These are phyloP conservation scores for Melieria picta DNA, from an alignment of 2,888 invertebrate genomes.

Conservation along the genomic window DNA sequence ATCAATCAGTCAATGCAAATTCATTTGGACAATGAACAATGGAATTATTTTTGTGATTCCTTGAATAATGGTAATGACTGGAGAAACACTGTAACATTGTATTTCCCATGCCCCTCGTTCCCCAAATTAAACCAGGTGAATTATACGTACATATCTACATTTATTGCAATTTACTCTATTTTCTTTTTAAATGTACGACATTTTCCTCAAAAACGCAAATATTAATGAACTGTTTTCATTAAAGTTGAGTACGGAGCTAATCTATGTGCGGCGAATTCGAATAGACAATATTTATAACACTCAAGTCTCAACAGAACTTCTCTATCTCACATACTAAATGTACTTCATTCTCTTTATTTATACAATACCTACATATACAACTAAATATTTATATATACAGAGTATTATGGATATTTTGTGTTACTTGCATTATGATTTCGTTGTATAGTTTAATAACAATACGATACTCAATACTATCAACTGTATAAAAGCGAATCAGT, in stretches of 20 bases:
- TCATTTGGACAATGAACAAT: constrained; percentile 5
- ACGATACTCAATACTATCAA: not conserved
- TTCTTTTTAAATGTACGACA: no score
- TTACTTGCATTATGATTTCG: no score
- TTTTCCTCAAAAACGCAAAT: no score
- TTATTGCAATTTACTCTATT: constrained; percentile 25
- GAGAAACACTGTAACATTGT: constrained; percentile 54
- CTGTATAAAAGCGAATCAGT: not conserved
- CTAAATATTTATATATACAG: no score
- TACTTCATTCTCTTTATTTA: constrained; percentile 4
- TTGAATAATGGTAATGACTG: constrained; percentile 66
- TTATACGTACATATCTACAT: constrained; percentile 40
- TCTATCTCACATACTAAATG: no score
- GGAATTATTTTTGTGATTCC: constrained; percentile 7
- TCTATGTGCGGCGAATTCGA: no score
- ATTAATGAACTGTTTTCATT: no score
- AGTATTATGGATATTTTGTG: no score
- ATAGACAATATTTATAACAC: no score
- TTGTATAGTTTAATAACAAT: no score
- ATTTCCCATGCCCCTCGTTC: constrained; percentile 35
- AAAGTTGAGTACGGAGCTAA: no score
- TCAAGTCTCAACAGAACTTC: no score
- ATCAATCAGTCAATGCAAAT: not conserved
- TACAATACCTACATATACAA: not conserved
- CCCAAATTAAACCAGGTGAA: constrained; percentile 40